Percentiles rank a stretch among this genome's conserved stretches.
These are phyloP conservation scores for Apotomis turbidana DNA, from an alignment of 2,888 invertebrate species.

Conservation along the genomic window DNA sequence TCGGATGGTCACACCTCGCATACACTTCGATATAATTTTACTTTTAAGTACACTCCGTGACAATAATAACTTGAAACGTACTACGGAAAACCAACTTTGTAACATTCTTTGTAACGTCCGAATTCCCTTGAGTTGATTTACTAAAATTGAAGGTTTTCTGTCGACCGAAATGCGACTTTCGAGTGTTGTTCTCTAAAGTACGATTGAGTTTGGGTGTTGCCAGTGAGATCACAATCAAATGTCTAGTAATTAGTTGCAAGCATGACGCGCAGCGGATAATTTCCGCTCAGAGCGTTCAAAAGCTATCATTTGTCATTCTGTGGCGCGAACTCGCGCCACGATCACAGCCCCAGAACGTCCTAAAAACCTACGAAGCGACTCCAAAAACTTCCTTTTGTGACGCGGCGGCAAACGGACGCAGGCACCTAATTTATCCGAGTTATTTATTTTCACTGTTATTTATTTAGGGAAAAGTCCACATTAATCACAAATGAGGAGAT, in stretches of 20 bases:
- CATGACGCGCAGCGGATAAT: slow-evolving; percentile 81
- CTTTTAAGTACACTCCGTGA: slow-evolving; percentile 80
- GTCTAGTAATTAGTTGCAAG: slow-evolving; percentile 81
- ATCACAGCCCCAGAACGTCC: background rate
- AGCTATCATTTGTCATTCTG: slow-evolving; percentile 81
- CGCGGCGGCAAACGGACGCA: slow-evolving; percentile 70
- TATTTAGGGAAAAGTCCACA: slow-evolving; percentile 82
- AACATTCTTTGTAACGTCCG: background rate
- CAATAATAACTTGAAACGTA: slow-evolving; percentile 65
- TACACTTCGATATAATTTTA: slow-evolving; percentile 79
- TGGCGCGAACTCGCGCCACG: slow-evolving; percentile 69
- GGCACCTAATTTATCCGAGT: slow-evolving; percentile 81
- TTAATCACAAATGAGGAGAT: slow-evolving; percentile 81
- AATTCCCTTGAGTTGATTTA: background rate
- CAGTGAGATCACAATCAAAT: slow-evolving; percentile 76
- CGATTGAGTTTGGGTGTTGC: background rate
- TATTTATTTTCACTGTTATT: slow-evolving; percentile 63
- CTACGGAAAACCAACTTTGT: background rate
- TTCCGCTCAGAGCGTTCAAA: slow-evolving; percentile 80
- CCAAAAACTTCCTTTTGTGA: background rate
- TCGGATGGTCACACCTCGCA: slow-evolving; percentile 82
- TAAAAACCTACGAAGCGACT: background rate
- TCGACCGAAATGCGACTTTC: background rate
- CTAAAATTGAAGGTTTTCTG: background rate
- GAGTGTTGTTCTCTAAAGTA: background rate